Conservation (phyloP, 2,113 vertebrate species). For the Apus apus region DNA sequence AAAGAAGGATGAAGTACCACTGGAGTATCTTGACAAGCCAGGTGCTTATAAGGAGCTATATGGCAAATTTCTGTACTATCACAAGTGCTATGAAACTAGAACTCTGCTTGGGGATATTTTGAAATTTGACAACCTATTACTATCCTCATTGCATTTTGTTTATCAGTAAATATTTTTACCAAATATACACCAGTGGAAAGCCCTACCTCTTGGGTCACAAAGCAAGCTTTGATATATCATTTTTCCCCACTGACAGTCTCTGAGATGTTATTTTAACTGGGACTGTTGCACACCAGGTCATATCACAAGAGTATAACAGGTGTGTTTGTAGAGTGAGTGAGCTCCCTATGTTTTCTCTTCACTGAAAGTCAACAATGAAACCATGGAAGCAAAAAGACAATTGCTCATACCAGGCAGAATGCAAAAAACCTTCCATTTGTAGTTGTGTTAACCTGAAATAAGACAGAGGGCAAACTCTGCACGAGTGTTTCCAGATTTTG, state of each 20-base stretch:
- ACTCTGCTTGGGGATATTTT: not conserved
- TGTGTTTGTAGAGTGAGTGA: constrained; percentile 1
- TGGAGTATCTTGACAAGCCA: rapidly evolving
- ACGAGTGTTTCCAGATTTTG: not conserved
- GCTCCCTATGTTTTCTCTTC: constrained; percentile 30
- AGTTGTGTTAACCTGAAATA: constrained; percentile 20
- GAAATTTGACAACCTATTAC: not conserved
- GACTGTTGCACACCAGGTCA: not conserved
- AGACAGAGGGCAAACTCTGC: not conserved
- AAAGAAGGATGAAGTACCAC: not conserved
- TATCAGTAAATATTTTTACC: not conserved
- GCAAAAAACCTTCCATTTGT: constrained; percentile 28
- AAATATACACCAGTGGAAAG: not conserved
- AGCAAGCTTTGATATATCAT: not conserved
- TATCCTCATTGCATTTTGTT: not conserved
- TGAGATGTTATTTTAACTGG: not conserved
- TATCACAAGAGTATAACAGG: constrained; percentile 1
- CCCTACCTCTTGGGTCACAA: not conserved
- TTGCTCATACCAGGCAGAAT: not conserved
- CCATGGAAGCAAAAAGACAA: constrained; percentile 55
- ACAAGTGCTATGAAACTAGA: not conserved
- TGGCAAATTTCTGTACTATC: not conserved
- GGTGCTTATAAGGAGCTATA: not conserved
- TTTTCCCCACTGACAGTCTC: not conserved
- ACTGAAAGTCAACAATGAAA: constrained; percentile 42